These are phyloP conservation scores for Drosophila macrospina DNA, from an alignment of 2,888 invertebrate species.

Conservation along the genomic window DNA sequence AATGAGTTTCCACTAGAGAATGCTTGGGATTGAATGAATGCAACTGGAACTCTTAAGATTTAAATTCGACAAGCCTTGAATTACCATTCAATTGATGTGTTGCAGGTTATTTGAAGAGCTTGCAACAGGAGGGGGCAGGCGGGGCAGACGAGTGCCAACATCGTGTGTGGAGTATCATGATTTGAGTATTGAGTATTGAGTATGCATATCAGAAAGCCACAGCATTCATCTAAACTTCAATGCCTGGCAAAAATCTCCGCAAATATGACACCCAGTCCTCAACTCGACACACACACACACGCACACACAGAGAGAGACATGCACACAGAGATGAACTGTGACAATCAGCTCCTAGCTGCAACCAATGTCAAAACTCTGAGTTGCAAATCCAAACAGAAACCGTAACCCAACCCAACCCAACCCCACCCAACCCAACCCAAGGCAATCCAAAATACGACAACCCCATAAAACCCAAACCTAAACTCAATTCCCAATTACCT, in stretches of 20 bases:
- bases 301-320: background rate
- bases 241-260: conserved; percentile 41
- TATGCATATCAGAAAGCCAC: conserved; percentile 36
- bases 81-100: background rate
- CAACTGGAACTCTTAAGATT: background rate
- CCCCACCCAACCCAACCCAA: background rate
- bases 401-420: conserved; percentile 26
- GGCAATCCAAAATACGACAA: background rate
- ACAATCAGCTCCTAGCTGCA: conserved; percentile 36
- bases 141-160: background rate
- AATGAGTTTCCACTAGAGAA: no score
- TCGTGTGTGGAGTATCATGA: background rate
- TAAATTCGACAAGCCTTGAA: background rate
- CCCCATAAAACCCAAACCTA: conserved; percentile 1
- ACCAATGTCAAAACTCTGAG: conserved; percentile 31
- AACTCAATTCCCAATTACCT: conserved; percentile 69
- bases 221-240: conserved; percentile 24
- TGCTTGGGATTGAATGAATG: background rate
- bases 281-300: background rate
- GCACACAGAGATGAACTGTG: conserved; percentile 9
- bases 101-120: background rate
- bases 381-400: conserved; percentile 30
- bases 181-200: background rate
- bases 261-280: conserved; percentile 46
- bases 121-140: background rate